A percentile compares a stretch with the other conserved stretches of the same genome.
Conservation (phyloP, 1,140 invertebrate genomes). For the Ptiloglossa arizonensis region DNA sequence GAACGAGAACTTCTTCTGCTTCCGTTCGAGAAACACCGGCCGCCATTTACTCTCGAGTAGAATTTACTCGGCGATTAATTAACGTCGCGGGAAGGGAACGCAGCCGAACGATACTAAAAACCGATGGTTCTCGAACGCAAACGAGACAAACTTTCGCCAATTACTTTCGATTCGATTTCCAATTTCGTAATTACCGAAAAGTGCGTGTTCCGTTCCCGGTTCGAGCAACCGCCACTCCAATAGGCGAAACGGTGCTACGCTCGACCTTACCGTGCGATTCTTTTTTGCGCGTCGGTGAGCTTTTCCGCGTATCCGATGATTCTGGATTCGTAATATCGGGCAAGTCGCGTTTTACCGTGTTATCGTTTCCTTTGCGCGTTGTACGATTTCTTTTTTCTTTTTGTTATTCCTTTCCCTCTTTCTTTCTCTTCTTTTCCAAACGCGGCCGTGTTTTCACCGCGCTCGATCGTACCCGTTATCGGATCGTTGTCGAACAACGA, state of each 20-base stretch:
- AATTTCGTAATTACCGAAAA: slow-evolving; percentile 2
- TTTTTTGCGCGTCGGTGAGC: too few species aligned
- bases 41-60: slow-evolving; percentile 35
- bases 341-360: neutral
- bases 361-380: too few species aligned
- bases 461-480: slow-evolving; percentile 30
- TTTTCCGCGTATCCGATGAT: neutral
- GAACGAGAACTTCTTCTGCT: slow-evolving; percentile 40
- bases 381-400: neutral
- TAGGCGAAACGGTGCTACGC: neutral
- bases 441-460: neutral
- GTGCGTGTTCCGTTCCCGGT: neutral
- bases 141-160: neutral
- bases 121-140: neutral
- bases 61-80: slow-evolving; percentile 62
- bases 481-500: slow-evolving; percentile 2
- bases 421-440: neutral
- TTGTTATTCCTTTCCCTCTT: neutral
- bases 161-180: neutral
- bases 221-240: too few species aligned
- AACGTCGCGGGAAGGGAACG: slow-evolving; percentile 34
- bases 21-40: slow-evolving; percentile 12
- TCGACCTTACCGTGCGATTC: too few species aligned
- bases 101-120: slow-evolving; percentile 12
- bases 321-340: neutral